A percentile compares a stretch with the other conserved stretches of the same genome.
Evolutionary conservation across 2,113 vertebrate genomes (phyloP).

Genomic region (Nesospiza acunhae): DNA sequence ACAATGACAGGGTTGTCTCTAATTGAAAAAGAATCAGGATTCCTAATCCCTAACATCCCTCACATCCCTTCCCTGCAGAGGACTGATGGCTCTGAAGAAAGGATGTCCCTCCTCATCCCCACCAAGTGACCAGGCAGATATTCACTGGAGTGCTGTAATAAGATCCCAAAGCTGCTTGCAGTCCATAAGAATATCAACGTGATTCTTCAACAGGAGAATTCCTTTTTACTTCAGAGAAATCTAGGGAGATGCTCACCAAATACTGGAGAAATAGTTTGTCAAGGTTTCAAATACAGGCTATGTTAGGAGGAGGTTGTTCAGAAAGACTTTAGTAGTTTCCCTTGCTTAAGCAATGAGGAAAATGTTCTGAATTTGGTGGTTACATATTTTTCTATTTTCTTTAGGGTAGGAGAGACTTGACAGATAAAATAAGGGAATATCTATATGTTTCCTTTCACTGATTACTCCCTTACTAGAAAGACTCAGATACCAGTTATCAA

Average conservation of each 20-base stretch:
- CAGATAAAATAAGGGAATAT: neutral
- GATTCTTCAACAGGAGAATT: neutral
- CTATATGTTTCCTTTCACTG: neutral
- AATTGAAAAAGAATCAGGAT: neutral
- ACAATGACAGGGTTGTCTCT: neutral
- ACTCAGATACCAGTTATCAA: neutral
- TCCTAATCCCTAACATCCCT: neutral
- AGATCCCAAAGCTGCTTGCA: neutral
- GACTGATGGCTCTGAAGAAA: neutral
- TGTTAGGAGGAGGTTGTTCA: neutral
- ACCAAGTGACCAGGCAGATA: neutral
- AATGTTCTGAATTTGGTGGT: neutral
- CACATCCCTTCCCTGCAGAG: neutral
- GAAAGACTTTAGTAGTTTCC: neutral
- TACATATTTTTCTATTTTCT: neutral
- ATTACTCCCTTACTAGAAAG: neutral
- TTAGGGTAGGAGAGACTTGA: neutral
- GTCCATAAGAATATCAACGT: fast-evolving
- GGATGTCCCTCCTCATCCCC: neutral
- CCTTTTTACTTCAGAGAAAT: neutral
- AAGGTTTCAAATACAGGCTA: neutral
- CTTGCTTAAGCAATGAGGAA: neutral
- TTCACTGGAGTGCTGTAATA: neutral
- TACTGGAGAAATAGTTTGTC: neutral
- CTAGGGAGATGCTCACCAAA: neutral